Evolutionary conservation across 1,140 invertebrate genomes (phyloP), one percentile per base, ranked within the genome.

Genomic region (Apocrypta bakeri): DNA sequence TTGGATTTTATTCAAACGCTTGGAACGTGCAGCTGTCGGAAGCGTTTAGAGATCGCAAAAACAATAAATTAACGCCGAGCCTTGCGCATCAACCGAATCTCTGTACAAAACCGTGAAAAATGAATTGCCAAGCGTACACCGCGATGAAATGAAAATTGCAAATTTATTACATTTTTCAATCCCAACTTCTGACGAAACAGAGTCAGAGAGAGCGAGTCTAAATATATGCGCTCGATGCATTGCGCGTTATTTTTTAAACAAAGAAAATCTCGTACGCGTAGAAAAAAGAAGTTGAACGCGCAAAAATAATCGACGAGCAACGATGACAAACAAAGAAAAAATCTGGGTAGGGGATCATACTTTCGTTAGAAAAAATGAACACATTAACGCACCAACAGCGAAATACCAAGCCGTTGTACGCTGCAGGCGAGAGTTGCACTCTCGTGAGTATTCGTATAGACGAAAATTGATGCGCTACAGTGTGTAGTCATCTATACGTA

Each of bases 371-470:
- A 29, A 74, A 63, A 69, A 72, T 68, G 71, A 83, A 64, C 48
- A 74, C 29, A 66, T 56, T 84, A 74, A 82, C 75, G 79, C 64
- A 83, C 33, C 56, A 24, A n/a, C 33, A 14, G 27, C 48, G 37
- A 68, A 29, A 27, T 73, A 72, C 12, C 80, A 40, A 63, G 42
- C n/a, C 2, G 37, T 42, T 42, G 11, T 42, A 6, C 2, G 48
- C 48, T 56, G 48, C 48, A n/a, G 21, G 48, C 48, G 17, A 56
- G 48, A 56, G 48, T 21, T 56, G 48, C 48, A 56, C 48, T 56
- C 48, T 56, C 42, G 4, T 1, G 61, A 17, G 61, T 12, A n/a
- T 17, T 25, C 24, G 31, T 17, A 29, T 40, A 48, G 24, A 63
- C 12, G 33, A 72, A 82, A 48, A 68, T 56, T 79, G 64, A 79